Percentiles rank a stretch among this genome's conserved stretches.
Conservation (phyloP, 2,113 vertebrate genomes). For the Hymenochirus boettgeri region DNA sequence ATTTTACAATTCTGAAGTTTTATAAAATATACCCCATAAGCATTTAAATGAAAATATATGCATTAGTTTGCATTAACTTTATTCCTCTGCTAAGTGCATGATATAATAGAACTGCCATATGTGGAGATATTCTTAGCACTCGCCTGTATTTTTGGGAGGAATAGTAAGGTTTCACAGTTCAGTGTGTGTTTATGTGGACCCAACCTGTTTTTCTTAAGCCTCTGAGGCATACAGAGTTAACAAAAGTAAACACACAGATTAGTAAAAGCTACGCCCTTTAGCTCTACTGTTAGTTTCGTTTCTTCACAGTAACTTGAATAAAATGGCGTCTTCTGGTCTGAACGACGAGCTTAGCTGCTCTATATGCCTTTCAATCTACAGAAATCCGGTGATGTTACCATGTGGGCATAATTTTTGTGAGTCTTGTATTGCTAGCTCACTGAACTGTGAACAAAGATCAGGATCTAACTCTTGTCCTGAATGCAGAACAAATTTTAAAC, state of each 20-base stretch:
- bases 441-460: slow-evolving; percentile 11
- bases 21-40: no score
- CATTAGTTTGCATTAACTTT: no score
- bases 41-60: no score
- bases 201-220: no score
- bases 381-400: slow-evolving; percentile 37
- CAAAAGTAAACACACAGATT: neutral
- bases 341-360: slow-evolving; percentile 43
- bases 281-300: neutral
- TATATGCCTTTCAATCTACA: slow-evolving; percentile 44
- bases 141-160: no score
- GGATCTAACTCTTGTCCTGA: slow-evolving; percentile 39
- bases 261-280: neutral
- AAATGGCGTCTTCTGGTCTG: slow-evolving; percentile 34
- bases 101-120: no score
- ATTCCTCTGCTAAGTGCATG: no score
- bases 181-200: no score
- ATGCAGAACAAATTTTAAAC: slow-evolving; percentile 30
- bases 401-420: slow-evolving; percentile 48
- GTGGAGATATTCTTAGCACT: no score
- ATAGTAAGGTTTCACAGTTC: no score
- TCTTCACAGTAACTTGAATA: neutral
- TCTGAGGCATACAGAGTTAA: neutral
- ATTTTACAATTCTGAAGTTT: no score
- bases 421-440: slow-evolving; percentile 28